A percentile compares a stretch with the other conserved stretches of the same genome.
phyloP scores from a whole-genome alignment of 2,797 vertebrate species.

The Dermochelys coriacea region DNA sequence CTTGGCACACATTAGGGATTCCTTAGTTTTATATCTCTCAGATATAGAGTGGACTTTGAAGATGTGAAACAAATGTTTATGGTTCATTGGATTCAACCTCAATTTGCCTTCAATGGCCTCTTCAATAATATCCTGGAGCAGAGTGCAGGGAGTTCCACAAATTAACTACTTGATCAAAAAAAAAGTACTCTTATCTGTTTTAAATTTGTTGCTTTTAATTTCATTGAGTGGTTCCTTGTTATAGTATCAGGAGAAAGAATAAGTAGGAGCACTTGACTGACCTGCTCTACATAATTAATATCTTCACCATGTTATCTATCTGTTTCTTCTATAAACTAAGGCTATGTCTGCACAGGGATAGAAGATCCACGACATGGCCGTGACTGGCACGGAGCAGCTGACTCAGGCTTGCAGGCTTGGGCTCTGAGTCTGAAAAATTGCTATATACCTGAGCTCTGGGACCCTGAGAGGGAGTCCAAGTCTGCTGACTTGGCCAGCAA shows the following conservation, averaged over 20 bases:
- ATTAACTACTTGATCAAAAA: not conserved
- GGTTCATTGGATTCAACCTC: not conserved
- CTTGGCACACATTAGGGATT: not conserved
- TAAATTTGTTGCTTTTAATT: not conserved
- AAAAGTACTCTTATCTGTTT: not conserved
- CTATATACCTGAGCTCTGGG: no score
- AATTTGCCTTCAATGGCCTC: not conserved
- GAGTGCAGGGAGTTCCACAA: not conserved
- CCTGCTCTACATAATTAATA: not conserved
- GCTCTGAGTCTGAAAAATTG: no score
- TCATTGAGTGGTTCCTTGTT: not conserved
- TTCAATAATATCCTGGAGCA: not conserved
- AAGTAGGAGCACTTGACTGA: not conserved
- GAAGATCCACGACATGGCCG: no score
- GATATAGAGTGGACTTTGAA: not conserved
- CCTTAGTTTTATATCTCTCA: not conserved
- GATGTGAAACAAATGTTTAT: not conserved
- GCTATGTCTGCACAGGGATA: no score
- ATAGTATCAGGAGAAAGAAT: not conserved
- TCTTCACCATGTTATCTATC: fast-evolving
- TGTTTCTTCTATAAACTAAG: no score
- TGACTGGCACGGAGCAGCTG: no score
- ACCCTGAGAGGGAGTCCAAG: not conserved
- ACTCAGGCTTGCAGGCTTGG: no score
- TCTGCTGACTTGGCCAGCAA: not conserved